Conservation (phyloP, 92 coral and sea anemone genomes). For the Parazoanthus darwini region DNA sequence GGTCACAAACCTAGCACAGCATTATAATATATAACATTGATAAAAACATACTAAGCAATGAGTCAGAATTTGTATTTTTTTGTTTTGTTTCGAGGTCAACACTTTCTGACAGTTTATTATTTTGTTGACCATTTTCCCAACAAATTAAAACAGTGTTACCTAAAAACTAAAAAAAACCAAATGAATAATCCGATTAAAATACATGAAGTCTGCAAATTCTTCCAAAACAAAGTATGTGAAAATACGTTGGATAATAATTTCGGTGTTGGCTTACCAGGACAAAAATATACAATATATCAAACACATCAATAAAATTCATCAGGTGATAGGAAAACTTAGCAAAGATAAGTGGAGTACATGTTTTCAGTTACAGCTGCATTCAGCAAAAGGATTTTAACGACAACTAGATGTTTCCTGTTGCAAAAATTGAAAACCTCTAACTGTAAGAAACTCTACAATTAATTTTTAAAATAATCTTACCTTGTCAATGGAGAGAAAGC, state of each 20-base stretch:
- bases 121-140: no score
- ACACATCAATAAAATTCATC: not conserved
- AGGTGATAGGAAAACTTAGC: no score
- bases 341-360: not conserved
- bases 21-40: not conserved
- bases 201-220: not conserved
- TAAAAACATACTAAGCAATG: not conserved
- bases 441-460: not conserved
- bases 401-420: no score
- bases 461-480: slow-evolving; percentile 22
- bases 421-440: not conserved
- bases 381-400: not conserved
- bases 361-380: no score
- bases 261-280: no score
- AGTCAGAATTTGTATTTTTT: not conserved
- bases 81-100: not conserved
- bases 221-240: no score
- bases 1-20: slow-evolving; percentile 62
- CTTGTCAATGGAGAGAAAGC: slow-evolving; percentile 67
- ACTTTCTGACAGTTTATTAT: no score
- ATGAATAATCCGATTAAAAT: not conserved
- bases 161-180: not conserved
- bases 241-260: no score
- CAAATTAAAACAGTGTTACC: no score
- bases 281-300: no score